A percentile compares a stretch with the other conserved stretches of the same genome.
phyloP scores from a whole-genome alignment of 1,140 invertebrate species.

The Bursaphelenchus mucronatus region DNA sequence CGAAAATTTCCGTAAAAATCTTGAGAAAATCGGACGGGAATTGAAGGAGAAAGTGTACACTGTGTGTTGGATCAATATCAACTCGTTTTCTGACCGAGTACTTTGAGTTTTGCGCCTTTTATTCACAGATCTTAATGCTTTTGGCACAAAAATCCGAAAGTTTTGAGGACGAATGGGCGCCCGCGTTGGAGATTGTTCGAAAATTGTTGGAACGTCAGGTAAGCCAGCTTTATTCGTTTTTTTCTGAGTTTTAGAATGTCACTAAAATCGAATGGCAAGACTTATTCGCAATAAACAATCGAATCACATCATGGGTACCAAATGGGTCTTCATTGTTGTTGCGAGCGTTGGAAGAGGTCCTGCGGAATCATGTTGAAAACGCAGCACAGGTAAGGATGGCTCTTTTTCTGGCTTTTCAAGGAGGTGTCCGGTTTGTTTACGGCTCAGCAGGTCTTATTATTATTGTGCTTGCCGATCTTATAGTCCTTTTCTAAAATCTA shows the following conservation, averaged over 20 bases:
- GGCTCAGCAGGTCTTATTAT: too few relatives aligned
- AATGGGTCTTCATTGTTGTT: conserved; percentile 23
- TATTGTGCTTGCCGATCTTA: too few relatives aligned
- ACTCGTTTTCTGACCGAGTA: neutral
- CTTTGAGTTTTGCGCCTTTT: neutral
- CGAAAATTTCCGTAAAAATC: neutral
- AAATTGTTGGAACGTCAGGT: conserved; percentile 36
- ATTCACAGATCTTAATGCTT: neutral
- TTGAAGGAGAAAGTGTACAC: too few relatives aligned
- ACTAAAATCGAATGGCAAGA: conserved; percentile 49
- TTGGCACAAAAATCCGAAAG: conserved; percentile 25
- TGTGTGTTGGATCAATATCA: neutral
- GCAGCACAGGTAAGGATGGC: conserved; percentile 24
- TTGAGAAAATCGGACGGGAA: neutral
- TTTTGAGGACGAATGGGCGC: conserved; percentile 34
- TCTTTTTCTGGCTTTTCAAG: too few relatives aligned
- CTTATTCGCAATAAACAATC: conserved; percentile 45
- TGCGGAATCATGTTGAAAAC: conserved; percentile 30
- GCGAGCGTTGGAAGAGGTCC: conserved; percentile 33
- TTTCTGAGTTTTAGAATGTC: conserved; percentile 38
- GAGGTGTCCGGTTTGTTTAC: too few relatives aligned
- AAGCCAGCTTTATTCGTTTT: conserved; percentile 12
- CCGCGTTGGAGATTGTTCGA: conserved; percentile 30
- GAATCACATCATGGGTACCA: conserved; percentile 42
- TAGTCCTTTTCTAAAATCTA: too few relatives aligned